Conservation (phyloP, 2,113 vertebrate species). For the Oxyruncus cristatus region DNA sequence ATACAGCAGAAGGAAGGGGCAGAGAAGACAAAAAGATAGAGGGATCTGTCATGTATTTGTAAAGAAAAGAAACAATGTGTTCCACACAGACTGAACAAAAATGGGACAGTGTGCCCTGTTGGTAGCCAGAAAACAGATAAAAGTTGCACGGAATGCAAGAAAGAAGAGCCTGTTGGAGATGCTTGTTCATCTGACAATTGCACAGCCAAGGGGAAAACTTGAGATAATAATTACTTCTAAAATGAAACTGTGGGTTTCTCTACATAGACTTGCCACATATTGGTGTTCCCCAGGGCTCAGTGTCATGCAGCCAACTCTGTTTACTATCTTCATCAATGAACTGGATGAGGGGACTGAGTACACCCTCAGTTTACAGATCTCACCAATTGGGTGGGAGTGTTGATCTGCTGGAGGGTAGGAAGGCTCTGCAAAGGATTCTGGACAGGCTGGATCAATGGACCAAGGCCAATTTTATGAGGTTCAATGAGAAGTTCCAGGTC, state of each 20-base stretch:
- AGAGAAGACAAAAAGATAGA: not conserved
- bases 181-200: not conserved
- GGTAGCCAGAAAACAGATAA: not conserved
- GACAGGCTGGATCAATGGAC: rapidly evolving
- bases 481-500: not conserved
- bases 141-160: not conserved
- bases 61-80: not conserved
- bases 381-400: not conserved
- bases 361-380: not conserved
- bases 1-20: not conserved
- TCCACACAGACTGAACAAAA: not conserved
- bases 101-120: rapidly evolving
- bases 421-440: not conserved
- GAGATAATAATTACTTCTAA: not conserved
- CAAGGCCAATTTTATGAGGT: not conserved
- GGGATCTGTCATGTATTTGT: not conserved
- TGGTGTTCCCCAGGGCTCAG: not conserved
- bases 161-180: not conserved
- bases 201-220: not conserved
- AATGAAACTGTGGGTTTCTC: not conserved
- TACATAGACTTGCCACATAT: not conserved
- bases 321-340: not conserved
- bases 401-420: not conserved
- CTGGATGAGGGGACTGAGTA: rapidly evolving
- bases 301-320: not conserved